Conservation (phyloP, 1,140 invertebrate genomes). For the Plectrocnemia conspersa region DNA sequence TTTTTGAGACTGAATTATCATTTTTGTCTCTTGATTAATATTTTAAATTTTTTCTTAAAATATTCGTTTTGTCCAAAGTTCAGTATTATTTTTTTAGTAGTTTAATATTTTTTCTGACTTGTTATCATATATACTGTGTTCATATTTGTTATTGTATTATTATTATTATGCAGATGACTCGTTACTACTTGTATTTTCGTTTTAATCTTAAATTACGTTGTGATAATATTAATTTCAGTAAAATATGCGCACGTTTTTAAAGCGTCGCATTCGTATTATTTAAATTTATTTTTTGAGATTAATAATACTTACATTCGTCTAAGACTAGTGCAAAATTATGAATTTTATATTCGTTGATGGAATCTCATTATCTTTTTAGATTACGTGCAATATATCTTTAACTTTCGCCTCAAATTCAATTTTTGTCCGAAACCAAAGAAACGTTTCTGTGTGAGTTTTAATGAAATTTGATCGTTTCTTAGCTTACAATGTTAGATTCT, state of each 20-base stretch:
- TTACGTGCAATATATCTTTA: too few species aligned
- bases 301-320: too few species aligned
- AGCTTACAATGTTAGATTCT: too few species aligned
- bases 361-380: too few species aligned
- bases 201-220: not conserved
- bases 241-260: not conserved
- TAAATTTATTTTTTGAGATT: not conserved
- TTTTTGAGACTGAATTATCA: not conserved
- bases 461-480: too few species aligned
- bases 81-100: not conserved
- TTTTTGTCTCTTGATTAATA: slow-evolving; percentile 10
- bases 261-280: not conserved
- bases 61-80: not conserved
- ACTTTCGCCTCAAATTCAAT: too few species aligned
- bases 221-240: not conserved
- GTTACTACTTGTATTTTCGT: not conserved
- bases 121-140: not conserved
- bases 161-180: not conserved
- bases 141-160: not conserved
- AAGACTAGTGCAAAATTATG: too few species aligned
- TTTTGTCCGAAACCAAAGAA: too few species aligned
- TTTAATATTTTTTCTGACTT: slow-evolving; percentile 3
- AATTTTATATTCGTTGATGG: too few species aligned
- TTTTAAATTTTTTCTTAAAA: not conserved
- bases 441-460: too few species aligned